A percentile compares a stretch with the other conserved stretches of the same genome.
These are phyloP conservation scores for Cassiopea xamachana DNA, from an alignment of 30 jellyfish, hydroid and myxozoan genomes.

Conservation along the genomic window DNA sequence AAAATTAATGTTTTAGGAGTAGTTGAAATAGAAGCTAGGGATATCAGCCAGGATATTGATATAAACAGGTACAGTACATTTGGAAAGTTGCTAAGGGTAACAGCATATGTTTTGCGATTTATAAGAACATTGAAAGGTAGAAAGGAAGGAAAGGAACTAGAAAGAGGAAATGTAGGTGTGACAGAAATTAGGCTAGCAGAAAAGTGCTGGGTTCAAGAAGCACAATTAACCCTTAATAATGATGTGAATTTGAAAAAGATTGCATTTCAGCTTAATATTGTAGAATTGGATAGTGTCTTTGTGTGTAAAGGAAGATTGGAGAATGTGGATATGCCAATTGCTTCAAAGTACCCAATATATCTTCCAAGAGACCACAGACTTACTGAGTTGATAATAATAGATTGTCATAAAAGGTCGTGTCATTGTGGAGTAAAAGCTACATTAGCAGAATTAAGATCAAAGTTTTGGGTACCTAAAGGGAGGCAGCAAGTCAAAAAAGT, in stretches of 20 bases:
- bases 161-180: not conserved
- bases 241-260: not conserved
- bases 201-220: conserved; percentile 16
- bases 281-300: conserved; percentile 6
- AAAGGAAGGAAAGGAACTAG: not conserved
- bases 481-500: not conserved
- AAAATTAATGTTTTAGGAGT: no score
- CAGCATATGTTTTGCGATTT: conserved; percentile 25
- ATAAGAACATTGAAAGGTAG: not conserved
- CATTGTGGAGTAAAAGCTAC: conserved; percentile 39
- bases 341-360: conserved; percentile 20
- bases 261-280: not conserved
- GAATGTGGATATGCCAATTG: not conserved
- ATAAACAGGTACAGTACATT: no score
- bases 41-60: no score
- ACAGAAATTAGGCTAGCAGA: conserved; percentile 17
- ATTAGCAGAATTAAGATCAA: conserved; percentile 6
- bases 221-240: conserved; percentile 7
- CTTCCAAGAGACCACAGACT: conserved; percentile 15
- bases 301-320: conserved; percentile 3
- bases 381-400: not conserved
- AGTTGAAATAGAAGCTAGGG: no score
- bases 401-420: not conserved
- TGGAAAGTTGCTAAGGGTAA: conserved; percentile 15
- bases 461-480: conserved; percentile 40